Base-by-base conservation (phyloP, 2,888 invertebrate genomes). In the Drosophila helvetica region DNA sequence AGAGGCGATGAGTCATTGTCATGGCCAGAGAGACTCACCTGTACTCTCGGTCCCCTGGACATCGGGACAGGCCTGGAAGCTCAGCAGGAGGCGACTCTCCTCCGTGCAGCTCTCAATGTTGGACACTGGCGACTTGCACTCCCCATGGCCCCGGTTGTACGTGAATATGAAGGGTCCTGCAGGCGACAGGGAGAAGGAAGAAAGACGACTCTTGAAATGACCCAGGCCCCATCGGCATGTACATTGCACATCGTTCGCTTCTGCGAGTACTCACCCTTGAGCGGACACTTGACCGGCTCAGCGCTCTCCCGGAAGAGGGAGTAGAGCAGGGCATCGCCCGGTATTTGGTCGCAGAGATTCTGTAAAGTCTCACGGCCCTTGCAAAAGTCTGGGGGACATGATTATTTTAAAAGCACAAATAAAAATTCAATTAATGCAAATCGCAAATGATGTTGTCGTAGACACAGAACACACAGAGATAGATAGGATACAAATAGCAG, bases 91-190 rank as follows among this genome's bases (percentile, higher is more conserved):
- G 78, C 96, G 94, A 77, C 97, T 97, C 89, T 98, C 96, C 91
- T 98, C 98, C 1, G 98, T 98, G 92, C 98, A 98, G 88, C 97
- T 96, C 92, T 98, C 98, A 84, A 98, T 96, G 80, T 97, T 97
- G 53, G 98, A 98, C 58, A 96, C 95, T 0, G 98, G 98, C 86
- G 95, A 95, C 78, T 95, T 95, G 92, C 98, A 98, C 90, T 97
- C 97, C 19, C 97, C 97, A 89, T 97, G 96, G 3, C 97, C 98
- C 68, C 97, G 94, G 92, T 97, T 97, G 92, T 98, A 98, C 59
- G 97, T 96, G 92, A 98, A 98, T 70, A 96, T 96, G 93, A 97
- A 98, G 17, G 98, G 97, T 62, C 97, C 98, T 91, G 64, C 19
- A 53, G 33, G 6, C 47, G 27, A 60, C 17, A 10, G 46, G 17